Evolutionary conservation across 2,113 vertebrate species (phyloP), one percentile per base, ranked within the genome.

Genomic region (Eleginops maclovinus): DNA sequence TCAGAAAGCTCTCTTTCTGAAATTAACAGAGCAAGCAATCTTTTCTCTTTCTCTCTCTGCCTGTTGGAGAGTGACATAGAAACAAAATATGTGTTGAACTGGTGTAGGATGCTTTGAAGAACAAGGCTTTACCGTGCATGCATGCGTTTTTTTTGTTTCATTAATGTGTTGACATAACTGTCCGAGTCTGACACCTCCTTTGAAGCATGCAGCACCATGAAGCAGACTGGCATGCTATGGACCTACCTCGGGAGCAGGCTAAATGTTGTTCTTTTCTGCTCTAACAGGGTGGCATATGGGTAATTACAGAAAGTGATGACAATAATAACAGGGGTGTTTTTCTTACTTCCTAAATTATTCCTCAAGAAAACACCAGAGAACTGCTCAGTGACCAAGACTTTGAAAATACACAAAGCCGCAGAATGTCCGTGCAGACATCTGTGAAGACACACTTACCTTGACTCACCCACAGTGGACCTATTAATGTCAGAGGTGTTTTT

Each of bases 271-370:
- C 87, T 89, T 89, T 81, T 82, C 82, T 58, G 75, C 77, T 87
- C 86, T 67, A 84, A 89, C 88, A 58, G 82, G 87, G 81, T 82
- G 82, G 89, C 86, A 88, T 86, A 21, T 49, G 85, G 86, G 86
- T 89, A 90, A 92, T 94, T 92, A 89, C 85, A 79, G 67, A 82
- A 92, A 75, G 90, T 86, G 92, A 93, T 92, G 92, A 94, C 92
- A 93, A 91, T 79, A 81, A 93, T 87, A 93, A 93, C 89, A 91
- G 75, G 66, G 72, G 82, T 93, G 90, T 94, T 94, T 93, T 92
- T 89, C 84, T 92, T 91, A 75, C 91, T 86, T 92, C 86, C 85
- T 89, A 87, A 90, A 91, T 92, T 89, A 92, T 88, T 92, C 86
- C 80, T 87, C 66, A 71, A 90, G 74, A 89, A 89, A 93, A 91